These are phyloP conservation scores for Trichoplusia ni DNA, from an alignment of 1,140 invertebrate species.

Conservation along the genomic window DNA sequence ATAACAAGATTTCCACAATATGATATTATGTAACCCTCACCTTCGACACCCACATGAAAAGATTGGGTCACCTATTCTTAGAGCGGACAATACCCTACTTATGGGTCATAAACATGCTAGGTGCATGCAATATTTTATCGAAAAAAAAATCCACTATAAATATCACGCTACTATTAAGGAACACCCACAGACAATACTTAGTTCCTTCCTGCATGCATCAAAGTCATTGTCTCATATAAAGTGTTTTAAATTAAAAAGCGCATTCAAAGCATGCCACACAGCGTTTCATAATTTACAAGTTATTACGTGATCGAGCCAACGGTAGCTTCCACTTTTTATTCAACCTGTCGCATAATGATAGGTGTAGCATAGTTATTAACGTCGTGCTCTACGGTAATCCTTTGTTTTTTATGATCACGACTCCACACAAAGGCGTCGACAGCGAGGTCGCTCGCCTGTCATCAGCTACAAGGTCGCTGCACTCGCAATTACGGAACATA, in stretches of 20 bases:
- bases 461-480: constrained; percentile 43
- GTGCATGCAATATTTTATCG: no score
- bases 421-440: constrained; percentile 30
- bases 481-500: constrained; percentile 36
- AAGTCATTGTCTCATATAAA: background rate
- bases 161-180: no score
- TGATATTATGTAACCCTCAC: no score
- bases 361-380: constrained; percentile 27
- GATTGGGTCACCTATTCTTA: no score
- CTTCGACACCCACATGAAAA: no score
- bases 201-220: no score
- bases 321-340: constrained; percentile 12
- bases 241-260: background rate
- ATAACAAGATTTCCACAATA: no score
- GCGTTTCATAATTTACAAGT: background rate
- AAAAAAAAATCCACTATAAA: no score
- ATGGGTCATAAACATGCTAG: no score
- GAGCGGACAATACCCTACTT: no score
- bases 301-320: constrained; percentile 9
- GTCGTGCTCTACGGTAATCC: constrained; percentile 21
- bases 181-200: no score
- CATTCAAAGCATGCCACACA: background rate
- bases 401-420: constrained; percentile 39
- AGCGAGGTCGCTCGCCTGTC: constrained; percentile 31
- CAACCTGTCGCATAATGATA: constrained; percentile 13